These are phyloP conservation scores for Chrysolina oricalcia DNA, from an alignment of 2,888 invertebrate species.

Conservation along the genomic window DNA sequence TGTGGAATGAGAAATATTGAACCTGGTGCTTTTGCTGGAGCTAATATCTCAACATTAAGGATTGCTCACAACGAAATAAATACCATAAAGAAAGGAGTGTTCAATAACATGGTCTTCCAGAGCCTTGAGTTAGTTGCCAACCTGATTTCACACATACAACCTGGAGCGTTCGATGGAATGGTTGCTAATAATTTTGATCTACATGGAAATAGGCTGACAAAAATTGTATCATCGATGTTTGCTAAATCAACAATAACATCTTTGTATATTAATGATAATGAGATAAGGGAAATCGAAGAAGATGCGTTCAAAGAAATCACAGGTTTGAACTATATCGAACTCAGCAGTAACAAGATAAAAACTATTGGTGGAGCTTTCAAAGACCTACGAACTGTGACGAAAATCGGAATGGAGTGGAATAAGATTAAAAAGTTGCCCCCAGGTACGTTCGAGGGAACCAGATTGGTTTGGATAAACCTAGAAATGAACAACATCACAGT, in stretches of 20 bases:
- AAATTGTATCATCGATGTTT: constrained; percentile 2
- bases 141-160: constrained; percentile 18
- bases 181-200: background rate
- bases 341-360: constrained; percentile 14
- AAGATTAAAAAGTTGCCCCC: constrained; percentile 5
- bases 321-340: constrained; percentile 4
- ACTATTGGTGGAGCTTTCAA: constrained; percentile 12
- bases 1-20: constrained; percentile 8
- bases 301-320: background rate
- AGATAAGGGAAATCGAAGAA: constrained; percentile 17
- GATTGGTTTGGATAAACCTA: background rate
- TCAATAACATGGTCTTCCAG: constrained; percentile 5
- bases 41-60: background rate
- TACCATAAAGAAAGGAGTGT: constrained; percentile 19
- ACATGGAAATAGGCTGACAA: background rate
- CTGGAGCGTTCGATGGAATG: constrained; percentile 21
- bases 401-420: background rate
- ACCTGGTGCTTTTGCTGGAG: constrained; percentile 23
- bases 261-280: background rate
- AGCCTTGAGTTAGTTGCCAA: background rate
- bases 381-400: background rate
- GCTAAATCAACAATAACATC: background rate
- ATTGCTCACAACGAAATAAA: background rate
- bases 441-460: constrained; percentile 7
- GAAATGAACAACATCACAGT: constrained; percentile 3